Base-by-base conservation (phyloP, 2,797 vertebrate genomes). In the Miichthys miiuy region DNA sequence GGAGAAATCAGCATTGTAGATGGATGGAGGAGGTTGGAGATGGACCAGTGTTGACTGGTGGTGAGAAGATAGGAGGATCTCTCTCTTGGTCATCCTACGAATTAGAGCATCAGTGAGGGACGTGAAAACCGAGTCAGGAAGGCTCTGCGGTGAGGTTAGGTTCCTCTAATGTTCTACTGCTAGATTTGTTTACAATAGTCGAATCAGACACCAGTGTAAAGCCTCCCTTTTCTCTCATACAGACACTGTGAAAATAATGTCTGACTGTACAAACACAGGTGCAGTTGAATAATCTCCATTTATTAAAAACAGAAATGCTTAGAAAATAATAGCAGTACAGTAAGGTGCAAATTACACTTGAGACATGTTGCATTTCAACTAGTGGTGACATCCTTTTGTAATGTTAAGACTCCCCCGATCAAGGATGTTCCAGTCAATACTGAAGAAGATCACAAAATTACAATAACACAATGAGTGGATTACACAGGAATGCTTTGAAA, bases 221-320 rank as follows among this genome's bases (percentile, higher is more conserved):
- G 47, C 9, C 52, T 60, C 14, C 30, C 6, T 21, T n/a, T 34
- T 2, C 44, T 38, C 34, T 38, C 34, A 8, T 38, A 8, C 34
- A 38, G 34, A 38, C 34, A 9, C 16, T 3, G 1, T 20, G 6
- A 64, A 46, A 25, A 56, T 8, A 51, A 9, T 1, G 20, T 2
- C 44, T 18, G 3, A 88, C 77, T 64, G 0, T 5, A 48, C 18
- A n/a, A 52, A 21, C 64, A 81, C 25, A 38, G 63, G 10, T 91
- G 82, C 87, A 84, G 72, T 88, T 69, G 2, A 90, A 89, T 92
- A 91, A 82, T 88, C 79, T 92, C 88, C 87, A 92, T 95, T 95
- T 95, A 95, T 95, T 96, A 94, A 90, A 95, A 95, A 90, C 87
- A 86, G 84, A 93, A 90, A 90, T 17, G 64, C 81, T 93, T 94